Base-by-base conservation (phyloP, 2,797 vertebrate genomes). In the Synaphobranchus kaupii region DNA sequence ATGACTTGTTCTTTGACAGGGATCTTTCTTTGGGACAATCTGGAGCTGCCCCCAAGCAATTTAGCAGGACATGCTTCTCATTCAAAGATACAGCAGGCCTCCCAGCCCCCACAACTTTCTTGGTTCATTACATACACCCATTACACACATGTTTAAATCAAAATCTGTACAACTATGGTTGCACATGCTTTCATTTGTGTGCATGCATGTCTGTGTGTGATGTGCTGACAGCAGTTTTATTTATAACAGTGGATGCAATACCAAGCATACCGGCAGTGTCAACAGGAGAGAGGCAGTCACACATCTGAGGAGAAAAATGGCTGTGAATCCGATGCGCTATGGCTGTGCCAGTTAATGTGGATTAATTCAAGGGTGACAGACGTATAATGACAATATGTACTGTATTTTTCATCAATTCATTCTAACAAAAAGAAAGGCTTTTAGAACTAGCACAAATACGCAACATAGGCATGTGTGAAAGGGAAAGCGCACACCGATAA, bases 221-320 rank as follows among this genome's bases (percentile, higher is more conserved):
- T 47, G 73, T 78, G 34, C 68, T 78, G 73, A 78, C 34, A 78
- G 73, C 17, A 34, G 39, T 47, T 22, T 78, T 78, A 78, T 78
- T 78, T 78, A 81, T 48, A 81, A 50, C 20, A 50, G 50, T 15
- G 39, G 78, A 81, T 50, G 78, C 78, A 50, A 48, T 50, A 25
- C 22, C 78, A n/a, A 50, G 47, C 78, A 48, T 47, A 48, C 39
- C 50, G 47, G 25, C 39, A 50, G 78, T 48, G 78, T 81, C 7
- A 81, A 81, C 78, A 81, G 44, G 8, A 81, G 22, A n/a, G 78
- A 48, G 22, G 78, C 25, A 81, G 44, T 76, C 31, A 20, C 78
- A 81, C 47, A 4, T 50, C 78, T 0, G 39, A n/a, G 78, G 78
- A 81, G 78, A 4, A 81, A 39, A n/a, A 81, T n/a, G 9, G 78